These are phyloP conservation scores for Harpalus rubripes DNA, from an alignment of 2,888 invertebrate species.

Conservation along the genomic window DNA sequence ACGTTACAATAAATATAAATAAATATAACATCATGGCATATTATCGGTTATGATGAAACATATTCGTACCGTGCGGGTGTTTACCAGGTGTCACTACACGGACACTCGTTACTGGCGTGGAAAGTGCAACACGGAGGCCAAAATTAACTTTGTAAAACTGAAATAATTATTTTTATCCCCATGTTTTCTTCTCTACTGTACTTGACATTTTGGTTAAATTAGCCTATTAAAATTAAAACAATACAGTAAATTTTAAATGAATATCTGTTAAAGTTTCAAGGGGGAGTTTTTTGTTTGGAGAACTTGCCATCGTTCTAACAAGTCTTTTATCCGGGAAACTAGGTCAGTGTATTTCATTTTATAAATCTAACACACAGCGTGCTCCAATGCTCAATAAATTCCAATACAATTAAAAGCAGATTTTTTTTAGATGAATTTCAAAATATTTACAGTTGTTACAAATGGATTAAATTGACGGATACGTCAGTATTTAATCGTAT, in stretches of 20 bases:
- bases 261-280: constrained; percentile 24
- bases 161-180: no score
- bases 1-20: no score
- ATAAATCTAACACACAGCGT: constrained; percentile 12
- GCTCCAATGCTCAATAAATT: background rate
- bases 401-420: constrained; percentile 34
- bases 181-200: background rate
- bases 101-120: no score
- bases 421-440: constrained; percentile 34
- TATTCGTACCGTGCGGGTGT: no score
- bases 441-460: constrained; percentile 27
- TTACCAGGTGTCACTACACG: no score
- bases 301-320: background rate
- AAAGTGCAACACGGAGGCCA: no score
- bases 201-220: background rate
- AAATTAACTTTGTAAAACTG: no score
- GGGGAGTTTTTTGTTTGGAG: constrained; percentile 1
- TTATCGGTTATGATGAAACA: no score
- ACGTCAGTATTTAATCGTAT: background rate
- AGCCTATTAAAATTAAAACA: background rate
- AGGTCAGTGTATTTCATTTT: constrained; percentile 49
- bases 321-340: constrained; percentile 44
- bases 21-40: no score
- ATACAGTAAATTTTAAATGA: background rate
- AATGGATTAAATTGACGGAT: background rate